Evolutionary conservation across 2,113 vertebrate species (phyloP), one percentile per base, ranked within the genome.

Genomic region (Cololabis saira): DNA sequence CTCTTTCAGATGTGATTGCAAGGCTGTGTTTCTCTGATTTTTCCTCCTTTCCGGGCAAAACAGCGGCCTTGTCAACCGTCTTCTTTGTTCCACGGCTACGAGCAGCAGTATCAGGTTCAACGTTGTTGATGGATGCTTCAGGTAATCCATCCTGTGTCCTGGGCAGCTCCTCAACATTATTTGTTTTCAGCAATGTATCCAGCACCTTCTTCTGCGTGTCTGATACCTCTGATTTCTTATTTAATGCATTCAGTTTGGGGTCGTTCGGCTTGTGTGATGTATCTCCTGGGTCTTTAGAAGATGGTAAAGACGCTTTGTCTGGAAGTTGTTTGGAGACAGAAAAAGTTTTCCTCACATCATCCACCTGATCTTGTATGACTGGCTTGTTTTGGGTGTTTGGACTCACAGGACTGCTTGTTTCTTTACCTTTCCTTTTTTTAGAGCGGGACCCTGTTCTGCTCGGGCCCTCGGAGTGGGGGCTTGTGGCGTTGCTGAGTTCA

Each of bases 341-440:
- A 5, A 22, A 12, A 3, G 30, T 44, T 7, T 61, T 37, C 15
- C 54, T 22, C 12, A 12, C 16, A 7, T 40, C 45, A 37, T 67
- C 44, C 12, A 51, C 53, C 47, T 61, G 60, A 40, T 54, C 58
- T 41, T 47, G 61, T 55, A 61, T 77, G n/a, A 12, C 11, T 48
- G n/a, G 6, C 56, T 80, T 81, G 30, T 37, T 83, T 67, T 86
- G 82, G 62, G 24, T 58, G 21, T 47, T 82, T 40, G 75, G 84
- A 44, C 81, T 85, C n/a, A 53, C 6, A 0, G 86, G 76, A 68
- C 71, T 87, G n/a, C 27, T 19, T 1, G 64, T 40, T 6, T 89
- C 77, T 76, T 53, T 88, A 21, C 49, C 65, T 80, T 86, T 86
- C 52, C 60, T 78, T 52, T 40, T 87, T 81, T 87, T 91, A 16